phyloP scores from a whole-genome alignment of 2,797 vertebrate species.

The Sebastes paucispinis region DNA sequence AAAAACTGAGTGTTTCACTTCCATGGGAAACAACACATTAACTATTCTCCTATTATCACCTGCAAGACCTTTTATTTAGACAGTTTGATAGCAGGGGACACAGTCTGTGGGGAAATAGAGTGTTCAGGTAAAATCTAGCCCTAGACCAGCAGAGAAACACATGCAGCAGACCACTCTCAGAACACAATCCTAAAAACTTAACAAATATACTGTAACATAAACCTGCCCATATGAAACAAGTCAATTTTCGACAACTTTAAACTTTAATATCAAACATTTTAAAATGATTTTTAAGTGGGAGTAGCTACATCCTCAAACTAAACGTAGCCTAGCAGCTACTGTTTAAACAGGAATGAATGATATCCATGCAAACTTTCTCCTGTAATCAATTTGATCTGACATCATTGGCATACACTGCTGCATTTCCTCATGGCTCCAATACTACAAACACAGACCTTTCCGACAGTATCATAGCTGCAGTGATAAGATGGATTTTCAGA shows the following conservation, averaged over 20 bases:
- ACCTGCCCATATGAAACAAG: background rate
- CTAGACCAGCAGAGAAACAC: background rate
- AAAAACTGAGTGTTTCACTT: slow-evolving; percentile 1
- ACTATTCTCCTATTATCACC: background rate
- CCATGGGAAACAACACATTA: background rate
- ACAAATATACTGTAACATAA: background rate
- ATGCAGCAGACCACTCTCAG: background rate
- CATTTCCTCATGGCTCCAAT: slow-evolving; percentile 43
- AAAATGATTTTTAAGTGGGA: background rate
- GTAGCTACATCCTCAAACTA: background rate
- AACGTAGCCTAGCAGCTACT: background rate
- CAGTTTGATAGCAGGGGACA: background rate
- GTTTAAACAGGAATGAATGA: slow-evolving; percentile 23
- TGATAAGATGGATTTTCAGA: slow-evolving; percentile 60
- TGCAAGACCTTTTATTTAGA: background rate
- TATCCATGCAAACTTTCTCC: slow-evolving; percentile 48
- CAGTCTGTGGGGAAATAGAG: background rate
- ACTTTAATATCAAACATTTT: background rate
- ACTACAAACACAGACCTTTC: slow-evolving; percentile 30
- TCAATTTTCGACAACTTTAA: background rate
- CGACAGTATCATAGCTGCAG: slow-evolving; percentile 11
- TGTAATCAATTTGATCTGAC: slow-evolving; percentile 20
- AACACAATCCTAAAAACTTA: background rate
- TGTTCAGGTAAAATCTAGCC: background rate
- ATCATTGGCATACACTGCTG: slow-evolving; percentile 16